Evolutionary conservation across 2,113 vertebrate species (phyloP).

Genomic region (Colius striatus): DNA sequence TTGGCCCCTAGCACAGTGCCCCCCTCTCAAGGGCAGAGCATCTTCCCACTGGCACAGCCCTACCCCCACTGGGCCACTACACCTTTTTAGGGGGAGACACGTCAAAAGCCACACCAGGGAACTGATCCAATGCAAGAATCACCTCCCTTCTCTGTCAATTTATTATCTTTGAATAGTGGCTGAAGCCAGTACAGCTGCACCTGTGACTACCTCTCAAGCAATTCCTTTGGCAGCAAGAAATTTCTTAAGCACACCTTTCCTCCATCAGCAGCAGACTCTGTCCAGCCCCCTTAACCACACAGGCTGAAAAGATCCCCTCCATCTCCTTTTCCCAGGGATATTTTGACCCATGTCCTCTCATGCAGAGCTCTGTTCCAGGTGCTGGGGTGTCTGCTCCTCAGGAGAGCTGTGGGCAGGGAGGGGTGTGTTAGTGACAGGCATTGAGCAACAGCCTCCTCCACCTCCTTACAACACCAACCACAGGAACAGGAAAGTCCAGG

Average conservation of each 20-base stretch:
- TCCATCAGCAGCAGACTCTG: background rate
- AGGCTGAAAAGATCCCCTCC: background rate
- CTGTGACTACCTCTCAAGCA: background rate
- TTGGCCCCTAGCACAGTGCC: background rate
- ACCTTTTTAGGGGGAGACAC: background rate
- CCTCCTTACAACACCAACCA: background rate
- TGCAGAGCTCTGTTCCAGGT: fast-evolving
- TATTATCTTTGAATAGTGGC: background rate
- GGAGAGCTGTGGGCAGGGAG: background rate
- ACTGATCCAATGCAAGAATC: background rate
- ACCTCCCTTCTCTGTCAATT: background rate
- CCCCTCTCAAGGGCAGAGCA: background rate
- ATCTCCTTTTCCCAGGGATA: fast-evolving
- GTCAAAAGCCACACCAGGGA: background rate
- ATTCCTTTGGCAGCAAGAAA: background rate
- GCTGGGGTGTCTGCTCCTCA: background rate
- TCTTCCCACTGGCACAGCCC: background rate
- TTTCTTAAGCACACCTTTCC: background rate
- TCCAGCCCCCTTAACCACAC: background rate
- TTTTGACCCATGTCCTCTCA: background rate
- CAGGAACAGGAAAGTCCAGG: slow-evolving; percentile 8
- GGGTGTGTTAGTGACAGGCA: background rate
- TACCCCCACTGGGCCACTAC: background rate
- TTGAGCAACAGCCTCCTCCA: background rate
- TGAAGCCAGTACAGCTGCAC: background rate